Base-by-base conservation (phyloP, 2,888 invertebrate species). In the Synergus gifuensis region DNA sequence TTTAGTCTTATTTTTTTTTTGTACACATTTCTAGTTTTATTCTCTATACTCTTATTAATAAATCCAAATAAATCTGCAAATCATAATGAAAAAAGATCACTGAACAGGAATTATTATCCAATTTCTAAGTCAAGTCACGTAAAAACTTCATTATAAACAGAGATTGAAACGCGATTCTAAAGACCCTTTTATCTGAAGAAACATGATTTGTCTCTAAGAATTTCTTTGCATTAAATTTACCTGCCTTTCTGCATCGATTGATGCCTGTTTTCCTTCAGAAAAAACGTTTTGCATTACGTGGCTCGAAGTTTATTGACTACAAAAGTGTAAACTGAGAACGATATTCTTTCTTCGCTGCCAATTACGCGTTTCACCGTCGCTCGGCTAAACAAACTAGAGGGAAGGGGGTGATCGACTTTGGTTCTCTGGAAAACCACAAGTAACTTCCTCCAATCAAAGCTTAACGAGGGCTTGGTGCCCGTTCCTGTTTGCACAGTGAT, bases 391-490 rank as follows among this genome's bases (percentile, higher is more conserved):
- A 86, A 86, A 86, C 87, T 86, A 80, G 79, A 81, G 22, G 54
- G 58, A 66, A 67, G 69, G 40, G 9, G 12, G 22, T 79, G 78
- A 79, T 40, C 82, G 85, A 60, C 85, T 66, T 81, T 76, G 76
- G 85, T 85, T 87, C 86, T 82, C 83, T 77, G 85, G 82, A 78
- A 84, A 84, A 87, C 87, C 87, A 85, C 87, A 87, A 83, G 82
- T 81, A 78, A 77, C 84, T 87, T 86, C 87, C 85, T 87, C 78
- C 82, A 83, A 78, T 64, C 77, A 73, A 73, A 54, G 79, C 78
- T 82, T 87, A 88, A 88, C 87, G 84, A 88, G 88, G 84, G 82
- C 83, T 81, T 84, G 83, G 79, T 83, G 85, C 81, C 81, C 87
- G 85, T 81, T 85, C 36, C 36, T 73, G 49, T 73, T 73, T 73